phyloP scores from a whole-genome alignment of 2,797 vertebrate species.

The Caiman crocodilus region DNA sequence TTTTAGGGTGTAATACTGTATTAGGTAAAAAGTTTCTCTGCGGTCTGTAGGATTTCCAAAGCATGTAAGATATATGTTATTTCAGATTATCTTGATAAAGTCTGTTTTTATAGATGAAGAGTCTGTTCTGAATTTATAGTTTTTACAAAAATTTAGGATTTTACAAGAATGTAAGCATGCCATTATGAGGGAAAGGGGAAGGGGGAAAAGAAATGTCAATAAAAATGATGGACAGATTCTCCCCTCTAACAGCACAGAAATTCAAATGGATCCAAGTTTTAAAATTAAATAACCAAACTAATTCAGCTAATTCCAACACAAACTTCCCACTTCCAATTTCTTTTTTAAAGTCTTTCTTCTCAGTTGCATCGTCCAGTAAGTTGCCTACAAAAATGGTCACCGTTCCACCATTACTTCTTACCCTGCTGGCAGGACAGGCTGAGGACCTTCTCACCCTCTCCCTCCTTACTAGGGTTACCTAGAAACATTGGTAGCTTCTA shows the following conservation, averaged over 20 bases:
- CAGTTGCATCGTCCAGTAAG: neutral
- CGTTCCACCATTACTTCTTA: neutral
- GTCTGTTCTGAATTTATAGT: conserved; percentile 44
- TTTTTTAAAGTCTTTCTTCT: neutral
- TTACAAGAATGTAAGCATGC: conserved; percentile 57
- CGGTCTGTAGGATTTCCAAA: conserved; percentile 79
- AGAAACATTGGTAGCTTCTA: neutral
- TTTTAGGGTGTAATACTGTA: conserved; percentile 71
- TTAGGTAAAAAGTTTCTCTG: conserved; percentile 74
- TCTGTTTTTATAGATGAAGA: conserved; percentile 63
- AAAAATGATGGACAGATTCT: conserved; percentile 22
- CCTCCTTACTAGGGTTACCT: accelerated
- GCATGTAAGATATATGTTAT: conserved; percentile 74
- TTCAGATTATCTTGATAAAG: conserved; percentile 73
- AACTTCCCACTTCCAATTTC: neutral
- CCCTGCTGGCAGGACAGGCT: neutral
- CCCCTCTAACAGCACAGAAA: neutral
- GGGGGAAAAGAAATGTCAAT: conserved; percentile 15
- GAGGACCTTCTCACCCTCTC: neutral
- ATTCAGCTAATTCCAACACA: neutral
- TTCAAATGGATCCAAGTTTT: neutral
- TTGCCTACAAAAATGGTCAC: neutral
- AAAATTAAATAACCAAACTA: neutral
- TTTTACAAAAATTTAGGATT: conserved; percentile 45
- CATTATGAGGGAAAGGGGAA: neutral